Evolutionary conservation across 2,797 vertebrate species (phyloP).

Genomic region (Typhlichthys eigenmanni): DNA sequence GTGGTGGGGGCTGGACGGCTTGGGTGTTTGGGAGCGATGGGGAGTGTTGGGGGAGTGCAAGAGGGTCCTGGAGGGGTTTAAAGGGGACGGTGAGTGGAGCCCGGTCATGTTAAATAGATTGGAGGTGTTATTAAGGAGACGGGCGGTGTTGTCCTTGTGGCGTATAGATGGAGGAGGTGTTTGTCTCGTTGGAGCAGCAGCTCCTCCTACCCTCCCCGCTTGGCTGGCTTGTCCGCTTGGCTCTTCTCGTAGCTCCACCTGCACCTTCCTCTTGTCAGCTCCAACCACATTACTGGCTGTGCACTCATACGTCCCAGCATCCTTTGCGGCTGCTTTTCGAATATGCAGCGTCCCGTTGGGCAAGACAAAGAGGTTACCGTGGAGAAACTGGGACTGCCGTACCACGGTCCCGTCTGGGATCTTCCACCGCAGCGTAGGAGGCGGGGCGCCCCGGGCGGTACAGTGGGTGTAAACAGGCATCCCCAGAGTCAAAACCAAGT

Average conservation of each 20-base stretch:
- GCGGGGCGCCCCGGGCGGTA: slow-evolving; percentile 84
- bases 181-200: slow-evolving; percentile 19
- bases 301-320: slow-evolving; percentile 88
- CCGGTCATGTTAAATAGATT: slow-evolving; percentile 5
- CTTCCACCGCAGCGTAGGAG: slow-evolving; percentile 85
- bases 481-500: slow-evolving; percentile 77
- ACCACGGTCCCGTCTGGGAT: slow-evolving; percentile 83
- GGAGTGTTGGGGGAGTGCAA: slow-evolving; percentile 16
- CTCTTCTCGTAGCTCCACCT: slow-evolving; percentile 68
- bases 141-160: slow-evolving; percentile 36
- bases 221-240: slow-evolving; percentile 18
- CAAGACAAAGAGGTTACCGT: slow-evolving; percentile 90
- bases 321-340: slow-evolving; percentile 73
- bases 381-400: slow-evolving; percentile 89
- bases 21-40: slow-evolving; percentile 18
- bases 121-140: slow-evolving; percentile 26
- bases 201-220: neutral
- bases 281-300: slow-evolving; percentile 87
- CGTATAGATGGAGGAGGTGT: slow-evolving; percentile 26
- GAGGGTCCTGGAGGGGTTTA: neutral
- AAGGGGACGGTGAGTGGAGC: slow-evolving; percentile 20
- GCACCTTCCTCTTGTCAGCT: slow-evolving; percentile 78
- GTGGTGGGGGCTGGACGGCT: slow-evolving; percentile 24
- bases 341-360: slow-evolving; percentile 93
- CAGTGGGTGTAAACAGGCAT: slow-evolving; percentile 85